These are phyloP conservation scores for Tiphia femorata DNA, from an alignment of 2,888 invertebrate genomes.

Conservation along the genomic window DNA sequence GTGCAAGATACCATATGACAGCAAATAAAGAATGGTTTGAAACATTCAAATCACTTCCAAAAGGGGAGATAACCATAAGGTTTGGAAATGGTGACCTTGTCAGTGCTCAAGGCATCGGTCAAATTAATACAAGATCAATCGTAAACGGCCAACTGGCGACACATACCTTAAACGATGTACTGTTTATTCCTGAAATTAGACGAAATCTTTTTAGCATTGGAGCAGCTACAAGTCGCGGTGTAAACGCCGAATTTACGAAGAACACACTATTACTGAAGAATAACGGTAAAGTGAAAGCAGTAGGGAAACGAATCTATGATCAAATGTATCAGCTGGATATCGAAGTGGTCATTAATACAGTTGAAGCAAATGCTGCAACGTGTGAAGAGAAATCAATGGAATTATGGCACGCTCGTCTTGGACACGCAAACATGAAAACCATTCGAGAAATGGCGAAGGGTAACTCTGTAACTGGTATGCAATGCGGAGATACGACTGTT, in stretches of 20 bases:
- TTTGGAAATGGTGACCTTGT: neutral
- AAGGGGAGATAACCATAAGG: too few relatives aligned
- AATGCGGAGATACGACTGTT: neutral
- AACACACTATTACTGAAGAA: neutral
- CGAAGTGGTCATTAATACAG: neutral
- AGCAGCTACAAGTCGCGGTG: too few relatives aligned
- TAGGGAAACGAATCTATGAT: neutral
- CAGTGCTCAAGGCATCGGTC: neutral
- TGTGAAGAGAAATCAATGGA: neutral
- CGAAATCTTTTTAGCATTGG: constrained; percentile 1
- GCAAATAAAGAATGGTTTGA: neutral
- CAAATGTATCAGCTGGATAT: neutral
- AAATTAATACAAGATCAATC: neutral
- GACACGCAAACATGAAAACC: neutral
- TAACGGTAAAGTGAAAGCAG: neutral
- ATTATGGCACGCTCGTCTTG: constrained; percentile 1
- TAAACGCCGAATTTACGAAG: neutral
- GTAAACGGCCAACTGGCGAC: too few relatives aligned
- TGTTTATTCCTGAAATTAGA: neutral
- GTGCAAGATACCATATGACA: neutral
- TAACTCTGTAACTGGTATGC: neutral
- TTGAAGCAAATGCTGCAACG: neutral
- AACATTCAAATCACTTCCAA: too few relatives aligned
- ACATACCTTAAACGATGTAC: too few relatives aligned
- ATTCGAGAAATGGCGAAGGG: neutral